Conservation (phyloP, 2,113 vertebrate genomes). For the Orycteropus afer region DNA sequence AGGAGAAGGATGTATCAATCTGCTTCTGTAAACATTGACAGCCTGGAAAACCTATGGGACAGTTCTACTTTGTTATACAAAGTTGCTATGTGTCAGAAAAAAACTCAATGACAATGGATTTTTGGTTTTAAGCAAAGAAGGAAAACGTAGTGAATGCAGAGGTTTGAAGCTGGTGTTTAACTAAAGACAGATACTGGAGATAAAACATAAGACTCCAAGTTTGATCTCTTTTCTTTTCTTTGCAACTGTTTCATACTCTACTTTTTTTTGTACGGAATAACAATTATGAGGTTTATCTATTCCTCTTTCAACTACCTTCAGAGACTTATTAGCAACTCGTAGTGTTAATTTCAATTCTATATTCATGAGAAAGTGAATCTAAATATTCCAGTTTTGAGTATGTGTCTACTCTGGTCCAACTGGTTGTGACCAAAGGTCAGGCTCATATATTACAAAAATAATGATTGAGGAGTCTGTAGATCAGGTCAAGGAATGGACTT, state of each 20-base stretch:
- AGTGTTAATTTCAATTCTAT: not conserved
- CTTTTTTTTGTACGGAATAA: not conserved
- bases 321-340: not conserved
- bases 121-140: not conserved
- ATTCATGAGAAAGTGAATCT: not conserved
- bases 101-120: not conserved
- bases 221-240: not conserved
- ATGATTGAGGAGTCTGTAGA: not conserved
- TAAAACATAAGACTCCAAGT: not conserved
- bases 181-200: not conserved
- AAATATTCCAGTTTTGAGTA: not conserved
- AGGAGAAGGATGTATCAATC: not conserved
- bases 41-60: not conserved
- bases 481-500: not conserved
- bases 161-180: not conserved
- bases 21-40: not conserved
- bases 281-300: not conserved
- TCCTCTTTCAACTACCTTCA: not conserved
- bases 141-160: not conserved
- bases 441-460: not conserved
- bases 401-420: not conserved
- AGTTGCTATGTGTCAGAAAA: not conserved
- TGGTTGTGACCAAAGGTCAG: not conserved
- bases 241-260: not conserved
- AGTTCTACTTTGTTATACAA: not conserved